These are phyloP conservation scores for Pipistrellus pygmaeus DNA, from an alignment of 2,797 vertebrate species.

Conservation along the genomic window DNA sequence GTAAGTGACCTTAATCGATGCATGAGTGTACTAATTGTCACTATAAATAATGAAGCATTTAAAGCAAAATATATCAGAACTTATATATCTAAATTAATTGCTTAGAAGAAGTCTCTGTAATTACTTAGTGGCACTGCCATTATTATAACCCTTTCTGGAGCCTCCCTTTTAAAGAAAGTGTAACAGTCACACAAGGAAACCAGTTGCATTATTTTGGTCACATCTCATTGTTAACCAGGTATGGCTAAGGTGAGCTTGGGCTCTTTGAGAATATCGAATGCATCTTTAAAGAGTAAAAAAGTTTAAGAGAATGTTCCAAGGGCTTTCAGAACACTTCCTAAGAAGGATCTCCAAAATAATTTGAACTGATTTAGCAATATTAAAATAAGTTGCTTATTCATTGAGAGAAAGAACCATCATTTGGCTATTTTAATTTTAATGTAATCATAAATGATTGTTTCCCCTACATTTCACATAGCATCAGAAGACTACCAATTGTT, in stretches of 20 bases:
- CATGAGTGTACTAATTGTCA: neutral
- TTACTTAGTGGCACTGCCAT: neutral
- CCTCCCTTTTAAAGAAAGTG: neutral
- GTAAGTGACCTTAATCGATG: slow-evolving; percentile 75
- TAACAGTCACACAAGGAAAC: neutral
- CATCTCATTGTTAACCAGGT: neutral
- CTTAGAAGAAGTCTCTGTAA: neutral
- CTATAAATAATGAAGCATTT: slow-evolving; percentile 41
- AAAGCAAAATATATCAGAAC: slow-evolving; percentile 19
- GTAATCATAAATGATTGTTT: neutral
- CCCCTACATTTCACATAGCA: neutral
- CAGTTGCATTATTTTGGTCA: neutral
- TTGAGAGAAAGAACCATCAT: neutral
- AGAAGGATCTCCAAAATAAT: neutral
- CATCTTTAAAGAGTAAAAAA: slow-evolving; percentile 17
- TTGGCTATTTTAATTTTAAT: slow-evolving; percentile 41
- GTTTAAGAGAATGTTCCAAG: neutral
- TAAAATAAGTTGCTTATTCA: neutral
- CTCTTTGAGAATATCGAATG: neutral
- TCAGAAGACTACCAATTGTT: neutral
- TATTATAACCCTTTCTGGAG: neutral
- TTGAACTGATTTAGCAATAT: neutral
- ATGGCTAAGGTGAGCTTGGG: neutral
- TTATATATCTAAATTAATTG: neutral
- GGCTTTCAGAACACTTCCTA: slow-evolving; percentile 41